These are phyloP conservation scores for Mystacides longicornis DNA, from an alignment of 2,888 invertebrate species.

Conservation along the genomic window DNA sequence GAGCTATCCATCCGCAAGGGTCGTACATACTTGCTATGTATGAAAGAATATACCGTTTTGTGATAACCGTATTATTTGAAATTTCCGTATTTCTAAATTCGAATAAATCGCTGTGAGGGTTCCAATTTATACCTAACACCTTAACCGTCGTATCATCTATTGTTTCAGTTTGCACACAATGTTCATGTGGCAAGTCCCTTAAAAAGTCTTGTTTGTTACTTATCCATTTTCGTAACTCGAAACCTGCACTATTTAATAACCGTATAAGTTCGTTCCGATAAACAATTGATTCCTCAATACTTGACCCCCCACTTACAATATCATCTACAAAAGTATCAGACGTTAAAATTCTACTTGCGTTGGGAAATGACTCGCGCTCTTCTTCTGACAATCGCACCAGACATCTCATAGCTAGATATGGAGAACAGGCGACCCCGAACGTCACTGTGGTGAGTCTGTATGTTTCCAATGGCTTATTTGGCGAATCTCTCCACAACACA, in stretches of 20 bases:
- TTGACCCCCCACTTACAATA: neutral
- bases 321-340: neutral
- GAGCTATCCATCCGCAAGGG: neutral
- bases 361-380: neutral
- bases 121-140: neutral
- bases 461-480: neutral
- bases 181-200: neutral
- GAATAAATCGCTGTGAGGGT: neutral
- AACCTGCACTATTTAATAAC: neutral
- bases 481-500: neutral
- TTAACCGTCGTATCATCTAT: neutral
- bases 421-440: neutral
- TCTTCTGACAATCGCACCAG: neutral
- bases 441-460: neutral
- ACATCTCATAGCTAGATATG: conserved; percentile 2
- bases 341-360: neutral
- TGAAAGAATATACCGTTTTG: neutral
- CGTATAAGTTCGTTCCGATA: neutral
- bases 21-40: neutral
- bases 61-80: neutral
- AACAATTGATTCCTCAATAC: neutral
- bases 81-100: neutral
- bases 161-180: neutral
- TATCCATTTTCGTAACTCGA: neutral
- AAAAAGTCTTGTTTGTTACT: neutral